A percentile compares a stretch with the other conserved stretches of the same genome.
Evolutionary conservation across 2,888 invertebrate genomes (phyloP).

Genomic region (Alsophila aescularia): DNA sequence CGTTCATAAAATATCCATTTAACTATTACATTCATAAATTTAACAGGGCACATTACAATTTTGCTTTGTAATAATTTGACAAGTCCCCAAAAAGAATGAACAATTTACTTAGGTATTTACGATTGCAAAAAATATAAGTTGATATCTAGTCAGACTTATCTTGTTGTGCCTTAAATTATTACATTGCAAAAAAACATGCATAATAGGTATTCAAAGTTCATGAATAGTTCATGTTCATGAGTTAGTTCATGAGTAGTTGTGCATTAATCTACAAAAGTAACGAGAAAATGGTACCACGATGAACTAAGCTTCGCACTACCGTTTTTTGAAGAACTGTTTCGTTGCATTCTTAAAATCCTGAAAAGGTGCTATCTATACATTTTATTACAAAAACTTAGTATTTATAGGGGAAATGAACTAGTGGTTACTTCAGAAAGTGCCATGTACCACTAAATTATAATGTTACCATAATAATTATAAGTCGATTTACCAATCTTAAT

Average conservation of each 20-base stretch:
- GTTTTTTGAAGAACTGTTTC: too few relatives aligned
- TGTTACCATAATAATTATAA: constrained; percentile 53
- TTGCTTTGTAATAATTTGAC: constrained; percentile 29
- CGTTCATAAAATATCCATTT: neutral
- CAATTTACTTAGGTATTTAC: neutral
- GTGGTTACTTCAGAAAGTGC: constrained; percentile 48
- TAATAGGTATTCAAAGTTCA: too few relatives aligned
- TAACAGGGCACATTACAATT: neutral
- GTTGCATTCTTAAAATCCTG: neutral
- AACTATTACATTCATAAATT: neutral
- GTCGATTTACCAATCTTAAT: constrained; percentile 34
- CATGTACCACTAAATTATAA: constrained; percentile 46
- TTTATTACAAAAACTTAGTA: neutral
- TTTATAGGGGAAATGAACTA: constrained; percentile 5
- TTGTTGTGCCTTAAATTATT: constrained; percentile 25
- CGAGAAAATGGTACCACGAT: too few relatives aligned
- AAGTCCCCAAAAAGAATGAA: constrained; percentile 10
- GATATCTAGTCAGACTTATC: constrained; percentile 22
- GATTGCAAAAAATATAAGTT: neutral
- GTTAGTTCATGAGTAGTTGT: too few relatives aligned
- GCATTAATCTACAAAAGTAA: too few relatives aligned
- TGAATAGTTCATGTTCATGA: too few relatives aligned
- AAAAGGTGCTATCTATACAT: constrained; percentile 22
- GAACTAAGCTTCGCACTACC: too few relatives aligned
- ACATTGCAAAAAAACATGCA: constrained; percentile 10